Evolutionary conservation across 2,113 vertebrate species (phyloP).

Genomic region (Tympanuchus pallidicinctus): DNA sequence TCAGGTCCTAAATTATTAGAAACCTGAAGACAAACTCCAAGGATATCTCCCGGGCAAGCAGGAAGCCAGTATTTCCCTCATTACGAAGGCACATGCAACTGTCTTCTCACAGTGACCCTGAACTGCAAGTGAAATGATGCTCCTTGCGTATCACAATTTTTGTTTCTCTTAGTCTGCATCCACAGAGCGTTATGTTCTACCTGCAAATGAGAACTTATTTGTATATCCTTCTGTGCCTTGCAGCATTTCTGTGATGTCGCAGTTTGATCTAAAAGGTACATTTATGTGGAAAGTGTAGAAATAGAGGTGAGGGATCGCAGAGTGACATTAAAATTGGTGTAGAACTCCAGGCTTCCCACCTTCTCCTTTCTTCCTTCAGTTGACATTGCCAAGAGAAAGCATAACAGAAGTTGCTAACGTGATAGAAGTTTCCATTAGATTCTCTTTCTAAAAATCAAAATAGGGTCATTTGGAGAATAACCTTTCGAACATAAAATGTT

Average conservation of each 20-base stretch:
- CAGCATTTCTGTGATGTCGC: background rate
- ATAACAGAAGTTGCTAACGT: background rate
- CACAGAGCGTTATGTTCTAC: background rate
- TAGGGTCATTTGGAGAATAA: conserved; percentile 7
- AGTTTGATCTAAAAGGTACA: background rate
- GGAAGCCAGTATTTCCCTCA: background rate
- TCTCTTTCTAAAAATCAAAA: background rate
- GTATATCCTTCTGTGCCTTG: background rate
- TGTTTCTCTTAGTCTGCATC: background rate
- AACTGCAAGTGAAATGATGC: background rate
- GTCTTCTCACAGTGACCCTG: background rate
- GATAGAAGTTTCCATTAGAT: conserved; percentile 11
- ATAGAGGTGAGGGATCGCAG: conserved; percentile 11
- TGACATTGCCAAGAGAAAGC: background rate
- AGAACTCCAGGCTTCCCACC: background rate
- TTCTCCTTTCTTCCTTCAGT: background rate
- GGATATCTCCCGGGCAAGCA: background rate
- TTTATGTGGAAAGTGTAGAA: background rate
- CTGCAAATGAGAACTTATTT: background rate
- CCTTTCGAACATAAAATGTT: background rate
- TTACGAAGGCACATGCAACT: background rate
- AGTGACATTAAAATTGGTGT: background rate
- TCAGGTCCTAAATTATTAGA: background rate
- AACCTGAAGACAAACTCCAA: background rate
- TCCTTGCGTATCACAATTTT: background rate